phyloP scores from a whole-genome alignment of 2,888 invertebrate species.

The Malachius bipustulatus region DNA sequence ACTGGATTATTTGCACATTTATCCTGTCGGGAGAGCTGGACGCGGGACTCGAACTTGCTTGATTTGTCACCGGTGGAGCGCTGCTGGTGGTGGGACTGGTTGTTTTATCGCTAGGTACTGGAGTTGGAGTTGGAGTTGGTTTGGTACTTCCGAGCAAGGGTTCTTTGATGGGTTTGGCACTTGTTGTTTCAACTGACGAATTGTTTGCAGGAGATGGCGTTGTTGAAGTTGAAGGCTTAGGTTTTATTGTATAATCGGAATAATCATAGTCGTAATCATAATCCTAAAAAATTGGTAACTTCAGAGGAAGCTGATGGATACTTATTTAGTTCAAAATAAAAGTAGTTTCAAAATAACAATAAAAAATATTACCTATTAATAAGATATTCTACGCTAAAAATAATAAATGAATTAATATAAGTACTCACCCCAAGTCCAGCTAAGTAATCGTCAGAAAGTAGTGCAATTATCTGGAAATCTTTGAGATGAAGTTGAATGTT shows the following conservation, averaged over 20 bases:
- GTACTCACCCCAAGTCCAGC: constrained; percentile 51
- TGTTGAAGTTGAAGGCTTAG: constrained; percentile 24
- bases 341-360: no score
- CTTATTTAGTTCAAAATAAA: no score
- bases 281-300: constrained; percentile 42
- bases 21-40: constrained; percentile 24
- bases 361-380: no score
- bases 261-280: constrained; percentile 65
- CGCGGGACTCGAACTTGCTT: constrained; percentile 9
- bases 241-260: constrained; percentile 58
- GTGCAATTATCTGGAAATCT: constrained; percentile 61
- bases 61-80: background rate
- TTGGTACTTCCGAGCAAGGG: background rate
- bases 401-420: no score
- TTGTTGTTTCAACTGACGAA: constrained; percentile 8
- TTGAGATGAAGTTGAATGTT: constrained; percentile 72
- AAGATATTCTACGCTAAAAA: no score
- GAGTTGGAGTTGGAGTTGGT: background rate
- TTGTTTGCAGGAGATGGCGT: constrained; percentile 10
- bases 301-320: no score
- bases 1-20: constrained; percentile 25
- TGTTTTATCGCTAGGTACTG: background rate
- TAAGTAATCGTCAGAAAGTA: constrained; percentile 46
- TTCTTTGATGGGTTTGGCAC: constrained; percentile 10
- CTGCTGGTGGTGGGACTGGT: background rate